Percentiles rank a stretch among this genome's conserved stretches.
These are phyloP conservation scores for Galeopterus variegatus DNA, from an alignment of 2,113 vertebrate species.

Conservation along the genomic window DNA sequence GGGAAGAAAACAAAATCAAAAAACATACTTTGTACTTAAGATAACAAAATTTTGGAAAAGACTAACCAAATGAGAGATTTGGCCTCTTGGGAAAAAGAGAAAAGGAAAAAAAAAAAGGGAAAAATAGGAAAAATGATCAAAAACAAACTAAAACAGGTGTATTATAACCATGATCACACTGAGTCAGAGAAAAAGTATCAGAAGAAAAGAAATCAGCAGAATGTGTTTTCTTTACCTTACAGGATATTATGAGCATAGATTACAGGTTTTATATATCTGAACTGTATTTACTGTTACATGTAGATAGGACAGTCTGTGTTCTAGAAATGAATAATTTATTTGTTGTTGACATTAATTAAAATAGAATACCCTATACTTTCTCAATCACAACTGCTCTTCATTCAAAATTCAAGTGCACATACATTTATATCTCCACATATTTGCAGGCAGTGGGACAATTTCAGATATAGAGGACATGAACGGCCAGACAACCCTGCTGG, in stretches of 20 bases:
- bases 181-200: background rate
- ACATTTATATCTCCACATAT: background rate
- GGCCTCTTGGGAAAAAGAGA: background rate
- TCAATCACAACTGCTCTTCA: background rate
- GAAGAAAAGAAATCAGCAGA: background rate
- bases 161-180: background rate
- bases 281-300: background rate
- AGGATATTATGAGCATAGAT: background rate
- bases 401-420: background rate
- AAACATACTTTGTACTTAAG: background rate
- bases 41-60: background rate
- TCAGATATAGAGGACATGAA: background rate
- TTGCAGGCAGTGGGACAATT: background rate
- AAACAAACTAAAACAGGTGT: background rate
- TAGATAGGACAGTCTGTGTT: background rate
- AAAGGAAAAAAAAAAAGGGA: slow-evolving; percentile 24
- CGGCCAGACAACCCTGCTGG: background rate
- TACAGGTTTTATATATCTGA: background rate
- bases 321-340: background rate
- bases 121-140: background rate
- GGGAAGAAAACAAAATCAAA: slow-evolving; percentile 10
- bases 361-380: background rate
- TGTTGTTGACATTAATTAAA: background rate
- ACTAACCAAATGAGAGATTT: background rate
- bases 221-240: background rate